Conservation (phyloP, 2,113 vertebrate species). For the Heterocephalus glaber region DNA sequence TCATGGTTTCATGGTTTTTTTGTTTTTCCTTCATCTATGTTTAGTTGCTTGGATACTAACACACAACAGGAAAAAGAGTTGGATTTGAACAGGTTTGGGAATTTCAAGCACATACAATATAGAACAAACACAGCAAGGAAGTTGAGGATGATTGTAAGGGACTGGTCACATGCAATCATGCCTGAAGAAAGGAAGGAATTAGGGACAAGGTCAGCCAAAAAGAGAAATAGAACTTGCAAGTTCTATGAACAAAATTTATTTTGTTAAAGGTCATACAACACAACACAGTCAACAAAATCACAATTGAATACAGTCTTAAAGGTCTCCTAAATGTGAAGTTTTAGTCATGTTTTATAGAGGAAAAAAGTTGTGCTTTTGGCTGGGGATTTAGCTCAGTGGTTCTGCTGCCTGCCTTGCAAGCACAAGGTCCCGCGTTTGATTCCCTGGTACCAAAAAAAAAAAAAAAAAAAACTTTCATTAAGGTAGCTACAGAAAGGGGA, state of each 20-base stretch:
- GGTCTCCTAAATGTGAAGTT: neutral
- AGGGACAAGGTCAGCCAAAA: neutral
- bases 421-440: too few relatives aligned
- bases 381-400: too few relatives aligned
- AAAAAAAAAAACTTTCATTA: neutral
- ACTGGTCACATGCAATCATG: neutral
- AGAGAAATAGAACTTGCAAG: neutral
- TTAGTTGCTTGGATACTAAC: neutral
- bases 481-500: neutral
- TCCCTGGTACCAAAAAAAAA: too few relatives aligned
- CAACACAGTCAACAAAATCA: neutral
- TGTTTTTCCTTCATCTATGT: neutral
- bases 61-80: neutral
- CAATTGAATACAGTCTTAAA: neutral
- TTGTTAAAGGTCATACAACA: neutral
- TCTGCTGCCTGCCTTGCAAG: too few relatives aligned
- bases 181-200: neutral
- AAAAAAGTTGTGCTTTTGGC: too few relatives aligned
- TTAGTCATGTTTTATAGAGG: neutral
- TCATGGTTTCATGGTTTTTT: neutral
- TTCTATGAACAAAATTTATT: neutral
- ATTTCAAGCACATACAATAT: neutral
- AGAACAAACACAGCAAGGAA: neutral
- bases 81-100: constrained; percentile 1
- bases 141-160: neutral